Percentiles rank a stretch among this genome's conserved stretches.
These are phyloP conservation scores for Drosophila subsilvestris DNA, from an alignment of 2,888 invertebrate species.

Conservation along the genomic window DNA sequence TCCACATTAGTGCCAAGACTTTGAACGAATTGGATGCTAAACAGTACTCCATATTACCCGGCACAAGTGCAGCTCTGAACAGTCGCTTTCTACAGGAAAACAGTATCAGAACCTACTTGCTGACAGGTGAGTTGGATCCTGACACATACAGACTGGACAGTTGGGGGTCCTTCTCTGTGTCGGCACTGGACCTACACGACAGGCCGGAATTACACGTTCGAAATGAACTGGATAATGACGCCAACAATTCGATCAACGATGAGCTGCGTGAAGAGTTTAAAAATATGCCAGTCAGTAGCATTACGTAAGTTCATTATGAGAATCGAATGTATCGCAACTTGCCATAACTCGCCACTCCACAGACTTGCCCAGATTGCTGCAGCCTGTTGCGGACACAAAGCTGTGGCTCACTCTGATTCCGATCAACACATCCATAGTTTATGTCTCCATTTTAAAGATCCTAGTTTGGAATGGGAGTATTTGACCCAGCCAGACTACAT, in stretches of 20 bases:
- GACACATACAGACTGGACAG: not conserved
- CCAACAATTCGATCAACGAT: constrained; percentile 83
- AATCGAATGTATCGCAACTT: not conserved
- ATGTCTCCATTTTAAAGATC: constrained; percentile 87
- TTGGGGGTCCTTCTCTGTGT: not conserved
- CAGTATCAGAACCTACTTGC: constrained; percentile 91
- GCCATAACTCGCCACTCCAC: not conserved
- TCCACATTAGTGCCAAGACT: constrained; percentile 93
- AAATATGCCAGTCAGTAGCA: constrained; percentile 91
- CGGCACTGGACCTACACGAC: constrained; percentile 75
- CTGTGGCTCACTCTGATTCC: fast-evolving
- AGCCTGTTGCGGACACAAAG: not conserved
- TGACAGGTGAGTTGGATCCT: constrained; percentile 81
- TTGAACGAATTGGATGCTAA: constrained; percentile 86
- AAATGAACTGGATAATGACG: no score
- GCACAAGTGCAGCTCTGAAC: constrained; percentile 84
- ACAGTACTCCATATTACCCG: constrained; percentile 86
- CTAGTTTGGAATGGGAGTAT: constrained; percentile 89
- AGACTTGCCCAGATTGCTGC: not conserved
- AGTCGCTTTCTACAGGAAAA: constrained; percentile 89
- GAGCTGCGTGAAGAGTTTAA: constrained; percentile 92
- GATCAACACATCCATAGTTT: constrained; percentile 60
- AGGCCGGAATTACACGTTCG: constrained; percentile 51
- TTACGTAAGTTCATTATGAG: constrained; percentile 85
- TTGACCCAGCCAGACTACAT: constrained; percentile 91